Evolutionary conservation across 2,113 vertebrate species (phyloP).

Genomic region (Notechis scutatus): DNA sequence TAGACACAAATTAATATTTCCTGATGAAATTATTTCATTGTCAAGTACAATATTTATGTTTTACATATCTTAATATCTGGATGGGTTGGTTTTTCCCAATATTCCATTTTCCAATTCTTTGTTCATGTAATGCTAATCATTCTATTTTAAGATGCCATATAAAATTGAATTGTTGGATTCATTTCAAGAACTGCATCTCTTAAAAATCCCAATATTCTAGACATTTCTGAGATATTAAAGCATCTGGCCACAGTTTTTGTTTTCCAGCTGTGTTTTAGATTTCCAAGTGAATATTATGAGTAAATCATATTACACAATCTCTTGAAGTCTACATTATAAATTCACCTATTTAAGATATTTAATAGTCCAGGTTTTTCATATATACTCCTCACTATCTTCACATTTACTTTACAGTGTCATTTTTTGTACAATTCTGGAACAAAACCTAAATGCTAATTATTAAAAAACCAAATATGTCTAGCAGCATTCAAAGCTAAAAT

Average conservation of each 20-base stretch:
- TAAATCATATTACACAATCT: background rate
- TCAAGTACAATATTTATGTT: background rate
- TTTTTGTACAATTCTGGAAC: background rate
- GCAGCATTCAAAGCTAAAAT: background rate
- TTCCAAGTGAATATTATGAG: background rate
- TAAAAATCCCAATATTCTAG: background rate
- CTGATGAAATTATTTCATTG: background rate
- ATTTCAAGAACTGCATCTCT: background rate
- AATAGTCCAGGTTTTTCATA: background rate
- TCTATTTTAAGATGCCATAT: background rate
- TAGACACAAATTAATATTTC: background rate
- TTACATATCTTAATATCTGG: background rate
- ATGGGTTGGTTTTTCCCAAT: background rate
- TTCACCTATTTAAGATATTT: background rate
- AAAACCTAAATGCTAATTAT: background rate
- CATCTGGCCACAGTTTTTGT: background rate
- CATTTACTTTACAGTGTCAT: background rate
- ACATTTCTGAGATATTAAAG: background rate
- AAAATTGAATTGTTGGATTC: background rate
- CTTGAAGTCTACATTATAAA: background rate
- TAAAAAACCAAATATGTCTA: background rate
- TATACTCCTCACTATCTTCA: background rate
- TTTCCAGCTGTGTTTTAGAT: background rate
- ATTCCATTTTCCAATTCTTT: background rate
- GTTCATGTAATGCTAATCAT: background rate